Base-by-base conservation (phyloP, 2,797 vertebrate species). In the Hipposideros larvatus region DNA sequence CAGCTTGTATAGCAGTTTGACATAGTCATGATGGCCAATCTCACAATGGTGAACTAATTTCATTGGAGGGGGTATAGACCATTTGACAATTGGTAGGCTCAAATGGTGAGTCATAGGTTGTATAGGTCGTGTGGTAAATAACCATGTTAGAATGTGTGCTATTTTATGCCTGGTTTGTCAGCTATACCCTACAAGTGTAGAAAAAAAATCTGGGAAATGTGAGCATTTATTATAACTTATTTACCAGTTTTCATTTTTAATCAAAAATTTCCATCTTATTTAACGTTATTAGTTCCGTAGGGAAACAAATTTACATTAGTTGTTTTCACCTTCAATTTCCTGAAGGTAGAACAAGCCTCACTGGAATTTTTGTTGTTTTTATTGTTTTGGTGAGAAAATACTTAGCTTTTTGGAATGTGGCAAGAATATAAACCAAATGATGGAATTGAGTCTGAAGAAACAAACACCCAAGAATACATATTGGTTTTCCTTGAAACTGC, bases 191-290 rank as follows among this genome's bases (percentile, higher is more conserved):
- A 6, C 82, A 92, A 75, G 53, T 63, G 0, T 71, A 65, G 74
- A n/a, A 87, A 84, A 87, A 84, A 31, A 51, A 66, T 34, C 37
- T 13, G 28, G 59, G 83, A 73, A 53, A n/a, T 61, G 14, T 70
- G 74, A 90, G 48, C 55, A 13, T 66, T 79, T 90, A 2, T 94
- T 79, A 82, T 51, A 87, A 51, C 65, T 53, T 18, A 53, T 75
- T 75, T 65, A 70, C 5, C 57, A 51, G 22, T 63, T 95, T 94
- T 61, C 34, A 51, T 22, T 95, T 92, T 55, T 87, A 90, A 82
- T 82, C 26, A 65, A 41, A 73, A 21, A 91, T 89, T 82, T 92
- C 19, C 43, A 41, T 78, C 65, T 88, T 88, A 75, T 65, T 92
- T 92, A 90, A 74, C 18, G 18, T n/a, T 65, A 55, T 61, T 73